Percentiles rank a stretch among this genome's conserved stretches.
Conservation (phyloP, 2,888 invertebrate species). For the Cephus spinipes region DNA sequence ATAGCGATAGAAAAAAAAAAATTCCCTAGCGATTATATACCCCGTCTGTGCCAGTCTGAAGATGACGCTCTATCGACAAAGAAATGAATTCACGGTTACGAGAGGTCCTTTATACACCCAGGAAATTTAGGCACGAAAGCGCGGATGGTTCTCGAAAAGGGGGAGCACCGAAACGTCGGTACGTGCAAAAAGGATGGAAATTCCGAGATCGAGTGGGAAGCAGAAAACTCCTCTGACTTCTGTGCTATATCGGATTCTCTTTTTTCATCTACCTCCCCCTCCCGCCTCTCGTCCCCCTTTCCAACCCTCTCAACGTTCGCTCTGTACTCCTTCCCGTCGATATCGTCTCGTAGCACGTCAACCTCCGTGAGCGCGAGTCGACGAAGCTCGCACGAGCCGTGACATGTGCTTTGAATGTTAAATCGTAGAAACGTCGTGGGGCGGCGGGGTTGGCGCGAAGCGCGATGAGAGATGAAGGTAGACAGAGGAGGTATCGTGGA, state of each 20-base stretch:
- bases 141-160: background rate
- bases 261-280: background rate
- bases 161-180: background rate
- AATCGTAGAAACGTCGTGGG: background rate
- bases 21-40: background rate
- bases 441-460: background rate
- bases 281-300: background rate
- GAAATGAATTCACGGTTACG: background rate
- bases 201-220: background rate
- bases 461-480: background rate
- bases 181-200: background rate
- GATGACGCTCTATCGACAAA: background rate
- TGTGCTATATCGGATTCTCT: background rate
- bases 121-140: background rate
- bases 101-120: background rate
- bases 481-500: background rate
- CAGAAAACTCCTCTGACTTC: background rate
- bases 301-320: background rate
- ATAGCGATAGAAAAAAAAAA: background rate
- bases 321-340: background rate
- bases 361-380: background rate
- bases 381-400: constrained; percentile 1
- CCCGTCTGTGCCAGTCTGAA: background rate
- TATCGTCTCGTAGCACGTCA: background rate
- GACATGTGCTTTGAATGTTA: constrained; percentile 9